Evolutionary conservation across 2,113 vertebrate species (phyloP), one percentile per base, ranked within the genome.

Genomic region (Eclectus roratus): DNA sequence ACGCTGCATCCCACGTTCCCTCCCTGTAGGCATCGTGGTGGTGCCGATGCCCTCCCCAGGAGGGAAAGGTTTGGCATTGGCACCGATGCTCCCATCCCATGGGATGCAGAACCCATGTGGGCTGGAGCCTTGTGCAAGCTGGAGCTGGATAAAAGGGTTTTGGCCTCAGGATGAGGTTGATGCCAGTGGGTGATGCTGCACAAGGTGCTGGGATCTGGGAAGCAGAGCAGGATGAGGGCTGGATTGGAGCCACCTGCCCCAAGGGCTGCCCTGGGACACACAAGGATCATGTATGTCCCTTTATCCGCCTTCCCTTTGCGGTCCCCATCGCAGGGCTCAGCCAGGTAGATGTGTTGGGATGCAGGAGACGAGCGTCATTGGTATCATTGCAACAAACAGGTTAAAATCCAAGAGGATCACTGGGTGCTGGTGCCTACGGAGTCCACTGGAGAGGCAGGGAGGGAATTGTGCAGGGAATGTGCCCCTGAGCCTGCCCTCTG

Each of bases 91-190:
- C 17, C 43, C 7, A 33, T 52, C 37, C 56, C 37, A 0, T 1
- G 50, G 64, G 37, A 13, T 20, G 43, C 0, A 3, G 17, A 8
- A 0, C 77, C 21, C 19, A 1, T 1, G 0, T 17, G 76, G 53
- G 46, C 39, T 4, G 3, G 33, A 29, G 33, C 19, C 50, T 65
- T 0, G 4, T 11, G 44, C 1, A 1, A 41, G 19, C 15, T 2
- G 3, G 44, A 44, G 73, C 50, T 56, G 47, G 46, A 39, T 12
- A 33, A 12, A 23, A 27, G 37, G 61, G 2, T 13, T 60, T 53
- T 55, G 71, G 64, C 71, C 46, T 25, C 1, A 12, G 50, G 17
- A 14, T 1, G 13, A 20, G 21, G 65, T 71, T 83, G 50, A 78
- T 35, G 71, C 35, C 7, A 3, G 71, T 3, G 37, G 21, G 76